phyloP scores from a whole-genome alignment of 2,113 vertebrate species.

The Gobiocypris rarus region DNA sequence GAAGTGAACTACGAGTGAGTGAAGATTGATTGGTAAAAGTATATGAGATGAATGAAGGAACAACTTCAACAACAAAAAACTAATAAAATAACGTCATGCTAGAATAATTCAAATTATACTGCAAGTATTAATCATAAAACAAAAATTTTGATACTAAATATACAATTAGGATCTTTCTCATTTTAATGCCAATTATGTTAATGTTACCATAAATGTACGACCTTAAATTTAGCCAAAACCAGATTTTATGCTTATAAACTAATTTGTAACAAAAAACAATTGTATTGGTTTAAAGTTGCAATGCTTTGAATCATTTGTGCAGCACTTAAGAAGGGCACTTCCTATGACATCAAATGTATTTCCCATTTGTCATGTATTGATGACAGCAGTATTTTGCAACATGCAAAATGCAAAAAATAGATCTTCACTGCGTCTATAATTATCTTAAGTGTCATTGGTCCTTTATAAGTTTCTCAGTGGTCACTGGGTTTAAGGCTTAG shows the following conservation, averaged over 20 bases:
- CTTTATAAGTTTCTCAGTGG: slow-evolving; percentile 19
- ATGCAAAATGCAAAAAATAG: slow-evolving; percentile 11
- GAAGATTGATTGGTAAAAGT: neutral
- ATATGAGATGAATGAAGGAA: neutral
- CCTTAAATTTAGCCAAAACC: neutral
- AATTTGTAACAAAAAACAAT: neutral
- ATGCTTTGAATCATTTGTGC: neutral
- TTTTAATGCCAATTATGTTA: neutral
- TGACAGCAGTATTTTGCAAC: neutral
- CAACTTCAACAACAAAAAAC: too few relatives aligned
- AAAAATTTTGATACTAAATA: neutral
- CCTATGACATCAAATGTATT: neutral
- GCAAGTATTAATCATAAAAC: neutral
- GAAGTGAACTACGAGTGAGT: neutral
- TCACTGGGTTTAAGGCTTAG: slow-evolving; percentile 6
- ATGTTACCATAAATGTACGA: neutral
- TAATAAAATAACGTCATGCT: neutral
- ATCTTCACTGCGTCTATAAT: neutral
- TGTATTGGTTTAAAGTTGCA: neutral
- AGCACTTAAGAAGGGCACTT: neutral
- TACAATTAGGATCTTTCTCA: neutral
- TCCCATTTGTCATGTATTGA: neutral
- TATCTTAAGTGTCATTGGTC: neutral
- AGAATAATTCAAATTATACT: neutral
- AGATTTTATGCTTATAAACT: neutral